Evolutionary conservation across 2,888 invertebrate species (phyloP).

Genomic region (Tribolium freemani): DNA sequence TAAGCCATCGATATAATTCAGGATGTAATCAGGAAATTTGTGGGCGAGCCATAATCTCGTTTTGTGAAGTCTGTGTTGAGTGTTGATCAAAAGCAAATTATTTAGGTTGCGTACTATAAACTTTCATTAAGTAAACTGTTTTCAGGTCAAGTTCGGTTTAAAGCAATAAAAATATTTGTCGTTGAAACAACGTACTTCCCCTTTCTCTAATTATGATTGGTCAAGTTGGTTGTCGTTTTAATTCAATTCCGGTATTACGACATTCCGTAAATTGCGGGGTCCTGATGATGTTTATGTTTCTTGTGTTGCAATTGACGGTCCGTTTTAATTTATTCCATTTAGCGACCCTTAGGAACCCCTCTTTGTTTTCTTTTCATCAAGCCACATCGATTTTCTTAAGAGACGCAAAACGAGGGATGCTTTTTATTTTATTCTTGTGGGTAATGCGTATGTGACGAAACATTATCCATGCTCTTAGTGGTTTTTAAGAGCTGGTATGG

Average conservation of each 20-base stretch:
- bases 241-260: background rate
- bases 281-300: background rate
- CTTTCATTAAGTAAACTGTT: background rate
- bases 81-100: background rate
- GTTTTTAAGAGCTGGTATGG: background rate
- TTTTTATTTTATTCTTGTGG: background rate
- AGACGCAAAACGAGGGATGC: background rate
- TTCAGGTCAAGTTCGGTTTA: background rate
- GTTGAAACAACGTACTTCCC: background rate
- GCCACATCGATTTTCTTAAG: background rate
- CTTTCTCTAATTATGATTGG: background rate
- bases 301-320: background rate
- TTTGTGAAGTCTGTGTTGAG: background rate
- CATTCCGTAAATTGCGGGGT: conserved; percentile 1
- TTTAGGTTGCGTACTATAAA: background rate
- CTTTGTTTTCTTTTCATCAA: conserved; percentile 15
- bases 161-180: background rate
- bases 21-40: background rate
- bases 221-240: background rate
- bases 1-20: background rate
- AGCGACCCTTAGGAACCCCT: background rate
- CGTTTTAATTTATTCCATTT: background rate
- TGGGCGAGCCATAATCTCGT: background rate
- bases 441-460: background rate
- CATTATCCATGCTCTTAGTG: background rate